Evolutionary conservation across 2,797 vertebrate species (phyloP), one percentile per base, ranked within the genome.

Genomic region (Borostomias antarcticus): DNA sequence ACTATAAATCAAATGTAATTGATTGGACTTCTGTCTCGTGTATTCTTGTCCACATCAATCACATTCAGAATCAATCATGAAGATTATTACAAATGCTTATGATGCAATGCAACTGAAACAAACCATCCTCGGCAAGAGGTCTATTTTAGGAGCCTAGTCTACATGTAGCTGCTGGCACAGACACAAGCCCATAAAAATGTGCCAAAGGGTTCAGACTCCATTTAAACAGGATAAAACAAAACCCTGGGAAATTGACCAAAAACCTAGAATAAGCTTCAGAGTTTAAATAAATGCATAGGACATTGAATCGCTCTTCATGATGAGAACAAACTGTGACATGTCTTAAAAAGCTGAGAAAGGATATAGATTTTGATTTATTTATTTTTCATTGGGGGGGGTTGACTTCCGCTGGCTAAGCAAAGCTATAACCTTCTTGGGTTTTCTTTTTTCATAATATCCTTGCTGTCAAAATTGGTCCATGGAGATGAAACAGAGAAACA

Each of bases 1-100:
- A 84, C 82, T 80, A 88, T 89, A 86, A 87, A 89, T 89, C 82
- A 88, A 88, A 86, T 58, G 72, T 79, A 90, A 89, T 82, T 89
- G 85, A 90, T 87, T 84, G 83, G 83, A 79, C 48, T 67, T 59
- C 75, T 83, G 87, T 88, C 85, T 73, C 51, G 40, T 74, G 69
- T 81, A 84, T 86, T 89, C 84, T 80, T 73, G 58, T 62, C 30
- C 48, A 47, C 86, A 87, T 90, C 85, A 88, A 87, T 91, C 85
- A 88, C 65, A 76, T 84, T 90, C 85, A 87, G 76, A 75, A 82
- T 87, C 80, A 86, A 86, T 91, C 80, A 86, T 69, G 77, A 82
- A 68, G 76, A 80, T 81, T 68, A 74, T 72, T 76, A 77, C 62
- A 48, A 84, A 81, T 80, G 86, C 80, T 78, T 79, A 76, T 79